Evolutionary conservation across 2,888 invertebrate genomes (phyloP), one percentile per base, ranked within the genome.

Genomic region (Aproaerema taeniolella): DNA sequence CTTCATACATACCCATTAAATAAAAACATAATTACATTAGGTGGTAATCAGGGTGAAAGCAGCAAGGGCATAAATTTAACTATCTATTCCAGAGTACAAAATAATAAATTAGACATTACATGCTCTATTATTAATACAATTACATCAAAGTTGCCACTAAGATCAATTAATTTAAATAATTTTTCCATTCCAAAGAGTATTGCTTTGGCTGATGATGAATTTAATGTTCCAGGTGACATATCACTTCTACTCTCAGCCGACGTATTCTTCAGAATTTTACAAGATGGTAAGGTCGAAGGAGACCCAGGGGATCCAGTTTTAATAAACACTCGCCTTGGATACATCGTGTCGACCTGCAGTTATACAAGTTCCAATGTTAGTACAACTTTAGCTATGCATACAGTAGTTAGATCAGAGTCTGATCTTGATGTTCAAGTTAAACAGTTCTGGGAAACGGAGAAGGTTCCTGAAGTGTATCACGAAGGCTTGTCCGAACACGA

Each of bases 181-280:
- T 20, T 33, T 5, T 2, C 3, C 3, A 17, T 33, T 10, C 33
- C 33, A 12, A 7, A 2, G 2, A 5, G 24, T 11, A 5, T 17
- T 4, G 10, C 5, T 10, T 11, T 33, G 7, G 33, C 33, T 3
- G 33, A 33, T 11, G 10, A 2, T n/a, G 10, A 5, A 5, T 33
- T 33, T 20, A 17, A 33, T 20, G 4, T 5, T 2, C 33, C 33
- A 33, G 2, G 4, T 2, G 33, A 26, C 2, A 14, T 35, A 26
- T 2, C 38, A 14, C 31, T 46, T 44, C 42, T 49, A 42, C 42
- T 41, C 24, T 40, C 45, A 41, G 41, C 16, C 17, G 31, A 53
- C 51, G 42, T 52, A 44, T 56, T 56, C 54, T 40, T 49, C 43
- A 53, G 44, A 44, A 47, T 46, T 38, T 3, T 33, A 1, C 33